Conservation (phyloP, 1,140 invertebrate species). For the Mya arenaria region DNA sequence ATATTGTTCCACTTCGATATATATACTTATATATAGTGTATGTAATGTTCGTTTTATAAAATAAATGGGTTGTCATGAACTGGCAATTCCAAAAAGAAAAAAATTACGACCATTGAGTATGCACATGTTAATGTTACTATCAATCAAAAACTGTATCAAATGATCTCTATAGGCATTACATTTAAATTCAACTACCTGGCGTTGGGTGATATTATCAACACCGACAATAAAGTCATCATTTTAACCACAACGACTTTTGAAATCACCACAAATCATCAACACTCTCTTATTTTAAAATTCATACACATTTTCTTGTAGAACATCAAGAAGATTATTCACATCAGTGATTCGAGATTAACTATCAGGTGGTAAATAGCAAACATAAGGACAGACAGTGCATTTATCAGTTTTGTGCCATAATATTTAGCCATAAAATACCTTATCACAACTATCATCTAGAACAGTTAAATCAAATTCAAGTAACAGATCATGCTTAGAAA, state of each 20-base stretch:
- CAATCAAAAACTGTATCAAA: slow-evolving; percentile 47
- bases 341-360: slow-evolving; percentile 15
- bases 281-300: slow-evolving; percentile 39
- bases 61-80: too few relatives aligned
- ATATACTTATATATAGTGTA: too few relatives aligned
- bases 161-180: slow-evolving; percentile 33
- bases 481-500: too few relatives aligned
- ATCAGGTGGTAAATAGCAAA: slow-evolving; percentile 33
- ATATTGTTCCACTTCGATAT: too few relatives aligned
- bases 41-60: too few relatives aligned
- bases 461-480: too few relatives aligned
- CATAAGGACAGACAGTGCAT: not conserved
- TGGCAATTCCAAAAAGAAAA: too few relatives aligned
- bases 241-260: slow-evolving; percentile 45
- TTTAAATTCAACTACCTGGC: slow-evolving; percentile 38
- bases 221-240: slow-evolving; percentile 41
- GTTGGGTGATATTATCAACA: slow-evolving; percentile 27
- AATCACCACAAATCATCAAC: slow-evolving; percentile 54
- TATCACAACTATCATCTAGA: too few relatives aligned
- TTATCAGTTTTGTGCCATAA: not conserved
- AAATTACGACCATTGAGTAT: slow-evolving; percentile 49
- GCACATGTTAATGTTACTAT: slow-evolving; percentile 18
- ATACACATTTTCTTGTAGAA: slow-evolving; percentile 24
- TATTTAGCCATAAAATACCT: slow-evolving; percentile 49
- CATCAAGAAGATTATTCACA: slow-evolving; percentile 18